phyloP scores from a whole-genome alignment of 92 coral and sea anemone species.

The Heliopora coerulea region DNA sequence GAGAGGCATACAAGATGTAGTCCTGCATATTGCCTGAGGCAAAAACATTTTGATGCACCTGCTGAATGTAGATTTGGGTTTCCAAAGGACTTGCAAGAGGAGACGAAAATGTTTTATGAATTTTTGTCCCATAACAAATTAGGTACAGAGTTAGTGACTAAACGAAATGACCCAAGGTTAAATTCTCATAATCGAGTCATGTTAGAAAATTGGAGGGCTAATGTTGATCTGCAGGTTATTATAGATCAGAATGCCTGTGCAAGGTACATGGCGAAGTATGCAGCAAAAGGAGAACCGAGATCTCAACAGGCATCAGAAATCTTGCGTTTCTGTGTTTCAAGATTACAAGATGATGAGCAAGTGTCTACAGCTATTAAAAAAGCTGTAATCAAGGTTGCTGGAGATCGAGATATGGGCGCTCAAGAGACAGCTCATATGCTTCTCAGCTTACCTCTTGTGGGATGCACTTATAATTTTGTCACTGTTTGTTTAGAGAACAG shows the following conservation, averaged over 20 bases:
- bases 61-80: conserved; percentile 21
- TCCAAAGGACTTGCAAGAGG: conserved; percentile 30
- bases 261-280: conserved; percentile 19
- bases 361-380: background rate
- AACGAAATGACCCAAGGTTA: conserved; percentile 4
- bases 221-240: conserved; percentile 17
- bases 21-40: background rate
- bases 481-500: too few species aligned
- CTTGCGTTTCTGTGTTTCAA: background rate
- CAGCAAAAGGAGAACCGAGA: conserved; percentile 16
- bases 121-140: background rate
- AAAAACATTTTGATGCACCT: too few species aligned
- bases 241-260: conserved; percentile 16
- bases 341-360: conserved; percentile 4
- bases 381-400: conserved; percentile 8
- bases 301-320: background rate
- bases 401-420: conserved; percentile 19
- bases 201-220: conserved; percentile 19
- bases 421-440: too few species aligned
- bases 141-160: background rate
- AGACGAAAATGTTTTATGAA: conserved; percentile 57
- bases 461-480: background rate
- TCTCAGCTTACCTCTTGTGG: too few species aligned
- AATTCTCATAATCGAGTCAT: conserved; percentile 21
- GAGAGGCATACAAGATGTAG: background rate